Percentiles rank a stretch among this genome's conserved stretches.
Conservation (phyloP, 2,888 invertebrate genomes). For the Subacronicta megacephala region DNA sequence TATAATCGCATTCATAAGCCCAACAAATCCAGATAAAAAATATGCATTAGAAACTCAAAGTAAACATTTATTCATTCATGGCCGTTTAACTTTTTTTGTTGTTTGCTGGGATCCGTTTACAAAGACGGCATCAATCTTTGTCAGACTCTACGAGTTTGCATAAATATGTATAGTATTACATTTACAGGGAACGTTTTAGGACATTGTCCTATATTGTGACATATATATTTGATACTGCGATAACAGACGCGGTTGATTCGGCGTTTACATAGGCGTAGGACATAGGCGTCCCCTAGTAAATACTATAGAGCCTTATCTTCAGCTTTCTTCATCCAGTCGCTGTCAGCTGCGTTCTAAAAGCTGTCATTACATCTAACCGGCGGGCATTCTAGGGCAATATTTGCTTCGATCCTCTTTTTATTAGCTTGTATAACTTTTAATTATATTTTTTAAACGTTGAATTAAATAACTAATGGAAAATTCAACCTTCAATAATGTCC, state of each 20-base stretch:
- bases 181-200: constrained; percentile 21
- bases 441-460: too few species aligned
- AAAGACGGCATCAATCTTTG: constrained; percentile 66
- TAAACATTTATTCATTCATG: constrained; percentile 72
- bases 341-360: too few species aligned
- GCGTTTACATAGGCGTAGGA: too few species aligned
- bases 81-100: constrained; percentile 67
- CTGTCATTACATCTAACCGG: too few species aligned
- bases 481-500: constrained; percentile 28
- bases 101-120: constrained; percentile 50
- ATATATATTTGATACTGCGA: too few species aligned
- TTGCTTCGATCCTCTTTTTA: too few species aligned
- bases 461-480: constrained; percentile 10
- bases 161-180: constrained; percentile 25
- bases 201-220: constrained; percentile 16
- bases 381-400: too few species aligned
- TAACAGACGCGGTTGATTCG: too few species aligned
- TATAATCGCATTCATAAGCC: constrained; percentile 21
- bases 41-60: constrained; percentile 65
- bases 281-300: too few species aligned
- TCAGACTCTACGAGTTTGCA: constrained; percentile 56
- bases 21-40: constrained; percentile 60
- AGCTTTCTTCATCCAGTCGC: too few species aligned
- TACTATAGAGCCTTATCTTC: too few species aligned
- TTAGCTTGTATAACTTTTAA: too few species aligned